phyloP scores from a whole-genome alignment of 2,797 vertebrate genomes.

The Gymnopithys bicolor region DNA sequence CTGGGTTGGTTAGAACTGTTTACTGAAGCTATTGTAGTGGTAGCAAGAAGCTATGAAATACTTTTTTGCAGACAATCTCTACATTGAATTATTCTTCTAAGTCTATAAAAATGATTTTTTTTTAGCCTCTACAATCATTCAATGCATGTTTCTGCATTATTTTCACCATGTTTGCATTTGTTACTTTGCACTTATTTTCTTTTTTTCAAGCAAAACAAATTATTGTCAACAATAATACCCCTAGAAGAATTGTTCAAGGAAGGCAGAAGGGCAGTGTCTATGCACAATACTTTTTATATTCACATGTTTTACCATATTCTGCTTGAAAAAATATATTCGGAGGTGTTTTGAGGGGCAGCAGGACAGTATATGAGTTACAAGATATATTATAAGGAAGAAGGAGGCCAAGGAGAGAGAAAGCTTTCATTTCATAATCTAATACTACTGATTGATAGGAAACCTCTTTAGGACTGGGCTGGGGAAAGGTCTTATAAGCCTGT shows the following conservation, averaged over 20 bases:
- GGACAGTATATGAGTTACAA: background rate
- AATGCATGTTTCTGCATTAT: background rate
- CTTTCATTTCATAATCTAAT: background rate
- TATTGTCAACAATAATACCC: background rate
- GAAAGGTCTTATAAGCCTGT: background rate
- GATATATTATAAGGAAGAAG: background rate
- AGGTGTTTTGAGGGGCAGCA: background rate
- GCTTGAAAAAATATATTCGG: background rate
- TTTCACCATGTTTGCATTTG: background rate
- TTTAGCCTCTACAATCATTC: background rate
- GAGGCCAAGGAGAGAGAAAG: background rate
- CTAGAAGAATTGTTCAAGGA: background rate
- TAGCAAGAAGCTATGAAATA: conserved; percentile 31
- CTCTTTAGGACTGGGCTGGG: background rate
- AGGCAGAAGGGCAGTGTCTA: background rate
- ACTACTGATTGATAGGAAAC: background rate
- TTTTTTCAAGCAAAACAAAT: conserved; percentile 6
- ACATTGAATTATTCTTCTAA: background rate
- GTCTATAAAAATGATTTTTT: background rate
- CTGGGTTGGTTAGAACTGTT: conserved; percentile 59
- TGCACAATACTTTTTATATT: background rate
- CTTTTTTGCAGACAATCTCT: conserved; percentile 1
- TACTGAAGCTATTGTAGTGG: conserved; percentile 51
- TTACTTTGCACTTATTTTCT: background rate
- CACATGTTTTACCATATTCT: background rate